Percentiles rank a stretch among this genome's conserved stretches.
These are phyloP conservation scores for Popillia japonica DNA, from an alignment of 1,140 invertebrate genomes.

Conservation along the genomic window DNA sequence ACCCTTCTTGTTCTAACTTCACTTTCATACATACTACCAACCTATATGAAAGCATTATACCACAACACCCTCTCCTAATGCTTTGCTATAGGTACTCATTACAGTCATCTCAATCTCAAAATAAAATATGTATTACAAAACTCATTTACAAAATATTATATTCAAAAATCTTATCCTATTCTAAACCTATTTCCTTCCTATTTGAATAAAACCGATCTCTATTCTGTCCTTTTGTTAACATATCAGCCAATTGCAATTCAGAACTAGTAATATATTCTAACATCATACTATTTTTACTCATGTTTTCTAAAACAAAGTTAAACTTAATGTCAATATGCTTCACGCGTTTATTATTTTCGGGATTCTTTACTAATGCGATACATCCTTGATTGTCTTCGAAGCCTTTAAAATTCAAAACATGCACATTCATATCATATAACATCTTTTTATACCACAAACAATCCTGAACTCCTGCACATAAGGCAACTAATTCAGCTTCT, in stretches of 20 bases:
- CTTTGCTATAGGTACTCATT: too few species aligned
- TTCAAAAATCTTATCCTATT: neutral
- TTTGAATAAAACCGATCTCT: neutral
- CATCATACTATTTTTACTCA: constrained; percentile 39
- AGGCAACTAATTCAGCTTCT: constrained; percentile 64
- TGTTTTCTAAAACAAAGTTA: constrained; percentile 44
- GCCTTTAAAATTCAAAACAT: constrained; percentile 38
- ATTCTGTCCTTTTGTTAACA: constrained; percentile 44
- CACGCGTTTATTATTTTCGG: constrained; percentile 47
- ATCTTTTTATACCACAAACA: constrained; percentile 51
- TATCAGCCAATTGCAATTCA: constrained; percentile 43
- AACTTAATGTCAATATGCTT: constrained; percentile 54
- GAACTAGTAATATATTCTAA: constrained; percentile 42
- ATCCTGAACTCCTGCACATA: constrained; percentile 44
- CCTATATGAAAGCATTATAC: too few species aligned
- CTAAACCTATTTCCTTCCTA: neutral
- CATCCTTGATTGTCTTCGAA: constrained; percentile 55
- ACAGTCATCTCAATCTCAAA: too few species aligned
- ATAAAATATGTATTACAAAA: too few species aligned
- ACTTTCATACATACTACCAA: too few species aligned
- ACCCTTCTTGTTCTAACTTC: too few species aligned
- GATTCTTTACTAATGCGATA: constrained; percentile 57
- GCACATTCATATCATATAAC: constrained; percentile 49
- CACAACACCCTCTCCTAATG: too few species aligned
- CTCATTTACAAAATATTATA: neutral